phyloP scores from a whole-genome alignment of 2,888 invertebrate genomes.

The Malthinus flaveolus region DNA sequence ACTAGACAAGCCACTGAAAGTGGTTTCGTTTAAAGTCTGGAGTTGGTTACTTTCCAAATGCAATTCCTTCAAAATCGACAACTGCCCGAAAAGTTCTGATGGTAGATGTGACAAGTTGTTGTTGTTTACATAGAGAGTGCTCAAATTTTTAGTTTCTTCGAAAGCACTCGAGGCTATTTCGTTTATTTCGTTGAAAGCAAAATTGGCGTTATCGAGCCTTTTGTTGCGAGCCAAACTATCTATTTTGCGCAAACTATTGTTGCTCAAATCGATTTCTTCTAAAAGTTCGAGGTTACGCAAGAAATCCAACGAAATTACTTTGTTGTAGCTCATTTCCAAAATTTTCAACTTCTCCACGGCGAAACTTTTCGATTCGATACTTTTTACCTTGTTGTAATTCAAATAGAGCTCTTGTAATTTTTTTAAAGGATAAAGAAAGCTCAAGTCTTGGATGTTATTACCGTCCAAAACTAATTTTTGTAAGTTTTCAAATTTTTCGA shows the following conservation, averaged over 20 bases:
- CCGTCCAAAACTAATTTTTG: too few relatives aligned
- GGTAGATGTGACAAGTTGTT: slow-evolving; percentile 50
- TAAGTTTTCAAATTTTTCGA: too few relatives aligned
- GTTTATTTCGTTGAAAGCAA: slow-evolving; percentile 3
- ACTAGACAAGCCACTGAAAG: not conserved
- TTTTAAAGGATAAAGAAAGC: slow-evolving; percentile 33
- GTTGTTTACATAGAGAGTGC: slow-evolving; percentile 48
- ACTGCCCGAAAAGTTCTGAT: slow-evolving; percentile 39
- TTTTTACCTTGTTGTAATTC: slow-evolving; percentile 44
- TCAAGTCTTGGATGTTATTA: too few relatives aligned
- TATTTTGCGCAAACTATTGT: slow-evolving; percentile 49
- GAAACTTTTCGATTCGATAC: slow-evolving; percentile 4
- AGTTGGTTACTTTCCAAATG: slow-evolving; percentile 9
- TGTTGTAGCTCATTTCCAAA: slow-evolving; percentile 1
- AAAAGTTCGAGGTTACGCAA: slow-evolving; percentile 2
- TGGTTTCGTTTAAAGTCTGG: not conserved
- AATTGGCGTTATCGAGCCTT: slow-evolving; percentile 3
- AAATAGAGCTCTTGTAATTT: slow-evolving; percentile 47
- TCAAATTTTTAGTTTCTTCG: slow-evolving; percentile 38
- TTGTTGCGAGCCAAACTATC: slow-evolving; percentile 6
- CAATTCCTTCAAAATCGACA: not conserved
- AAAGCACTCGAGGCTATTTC: not conserved
- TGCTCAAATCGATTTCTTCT: slow-evolving; percentile 35
- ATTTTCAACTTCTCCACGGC: not conserved
- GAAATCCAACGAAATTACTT: not conserved